These are phyloP conservation scores for Thomomys bottae DNA, from an alignment of 2,113 vertebrate species.

Conservation along the genomic window DNA sequence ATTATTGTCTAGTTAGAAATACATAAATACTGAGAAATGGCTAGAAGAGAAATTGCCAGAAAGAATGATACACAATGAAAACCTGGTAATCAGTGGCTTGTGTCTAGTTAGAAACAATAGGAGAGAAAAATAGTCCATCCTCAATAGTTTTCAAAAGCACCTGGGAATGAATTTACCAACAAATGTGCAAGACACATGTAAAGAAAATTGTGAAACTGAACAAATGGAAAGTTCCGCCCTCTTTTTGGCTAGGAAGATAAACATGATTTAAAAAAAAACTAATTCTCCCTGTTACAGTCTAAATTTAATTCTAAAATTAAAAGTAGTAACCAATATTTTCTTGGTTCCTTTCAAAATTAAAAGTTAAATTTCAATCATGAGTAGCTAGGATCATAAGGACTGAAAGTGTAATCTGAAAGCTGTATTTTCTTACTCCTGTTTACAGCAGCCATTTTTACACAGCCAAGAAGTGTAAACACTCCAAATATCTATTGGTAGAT, in stretches of 20 bases:
- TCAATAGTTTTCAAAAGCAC: not conserved
- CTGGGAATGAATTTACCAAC: not conserved
- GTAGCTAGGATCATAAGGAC: not conserved
- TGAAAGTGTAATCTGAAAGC: not conserved
- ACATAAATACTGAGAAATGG: slow-evolving; percentile 4
- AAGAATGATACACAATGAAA: slow-evolving; percentile 17
- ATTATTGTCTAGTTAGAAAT: not conserved
- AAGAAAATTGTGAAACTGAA: not conserved
- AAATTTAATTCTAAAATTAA: not conserved
- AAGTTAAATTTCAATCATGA: too few species aligned
- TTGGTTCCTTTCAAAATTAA: too few species aligned
- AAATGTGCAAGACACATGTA: not conserved
- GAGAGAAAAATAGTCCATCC: not conserved
- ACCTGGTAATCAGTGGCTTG: not conserved
- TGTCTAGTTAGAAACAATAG: not conserved
- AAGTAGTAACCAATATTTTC: too few species aligned
- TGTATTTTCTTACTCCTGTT: not conserved
- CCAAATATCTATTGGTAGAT: not conserved
- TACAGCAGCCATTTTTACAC: not conserved
- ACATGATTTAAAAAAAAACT: not conserved
- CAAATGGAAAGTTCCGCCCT: slow-evolving; percentile 7
- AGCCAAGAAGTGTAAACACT: not conserved
- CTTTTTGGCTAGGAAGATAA: not conserved
- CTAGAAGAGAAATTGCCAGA: slow-evolving; percentile 8
- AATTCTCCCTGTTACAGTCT: not conserved